phyloP scores from a whole-genome alignment of 2,797 vertebrate species.

The Pseudopleuronectes americanus region DNA sequence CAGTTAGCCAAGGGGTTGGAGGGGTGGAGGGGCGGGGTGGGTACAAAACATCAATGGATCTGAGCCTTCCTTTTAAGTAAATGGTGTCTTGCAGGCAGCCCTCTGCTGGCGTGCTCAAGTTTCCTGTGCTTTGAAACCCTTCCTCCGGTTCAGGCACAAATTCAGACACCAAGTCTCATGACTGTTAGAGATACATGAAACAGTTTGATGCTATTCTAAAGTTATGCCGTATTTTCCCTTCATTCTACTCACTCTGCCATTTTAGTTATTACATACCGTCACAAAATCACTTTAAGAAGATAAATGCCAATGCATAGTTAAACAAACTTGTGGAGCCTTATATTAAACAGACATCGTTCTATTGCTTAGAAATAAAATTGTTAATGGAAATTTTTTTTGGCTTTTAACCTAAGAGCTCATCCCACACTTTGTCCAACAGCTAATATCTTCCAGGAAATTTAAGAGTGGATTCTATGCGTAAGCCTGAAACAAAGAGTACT shows the following conservation, averaged over 20 bases:
- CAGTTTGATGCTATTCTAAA: conserved; percentile 53
- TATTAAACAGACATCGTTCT: conserved; percentile 76
- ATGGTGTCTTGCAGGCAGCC: conserved; percentile 84
- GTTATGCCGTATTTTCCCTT: conserved; percentile 29
- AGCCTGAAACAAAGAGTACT: conserved; percentile 75
- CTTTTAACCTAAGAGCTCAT: conserved; percentile 73
- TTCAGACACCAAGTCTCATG: conserved; percentile 72
- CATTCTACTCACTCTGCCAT: conserved; percentile 9
- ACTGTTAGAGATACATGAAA: conserved; percentile 65
- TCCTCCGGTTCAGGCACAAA: conserved; percentile 78
- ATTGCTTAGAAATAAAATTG: conserved; percentile 80
- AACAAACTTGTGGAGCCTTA: conserved; percentile 53
- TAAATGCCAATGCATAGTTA: conserved; percentile 55
- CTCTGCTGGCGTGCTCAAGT: conserved; percentile 84
- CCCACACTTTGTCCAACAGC: conserved; percentile 79
- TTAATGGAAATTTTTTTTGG: conserved; percentile 79
- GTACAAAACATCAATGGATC: conserved; percentile 77
- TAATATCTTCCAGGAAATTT: conserved; percentile 74
- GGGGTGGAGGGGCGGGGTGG: conserved; percentile 70
- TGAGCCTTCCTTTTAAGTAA: conserved; percentile 81
- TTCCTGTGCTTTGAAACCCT: conserved; percentile 87
- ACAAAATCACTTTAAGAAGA: conserved; percentile 41
- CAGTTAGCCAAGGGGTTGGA: conserved; percentile 78
- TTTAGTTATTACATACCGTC: conserved; percentile 18
- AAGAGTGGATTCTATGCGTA: conserved; percentile 71